Evolutionary conservation across 1,140 invertebrate species (phyloP).

Genomic region (Heliconius hewitsoni): DNA sequence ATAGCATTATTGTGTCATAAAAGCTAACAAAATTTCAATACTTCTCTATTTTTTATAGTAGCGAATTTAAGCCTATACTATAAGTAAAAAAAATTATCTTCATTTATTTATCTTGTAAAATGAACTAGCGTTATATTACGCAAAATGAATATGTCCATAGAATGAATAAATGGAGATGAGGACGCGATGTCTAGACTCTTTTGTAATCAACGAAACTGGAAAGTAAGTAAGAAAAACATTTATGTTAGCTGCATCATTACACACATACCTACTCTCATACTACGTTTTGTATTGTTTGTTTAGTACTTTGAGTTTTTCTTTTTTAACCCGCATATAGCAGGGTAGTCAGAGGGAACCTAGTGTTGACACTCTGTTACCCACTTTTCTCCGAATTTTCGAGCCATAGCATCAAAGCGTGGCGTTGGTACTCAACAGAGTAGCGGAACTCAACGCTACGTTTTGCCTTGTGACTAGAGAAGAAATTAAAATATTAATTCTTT

Average conservation of each 20-base stretch:
- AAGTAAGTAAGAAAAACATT: slow-evolving; percentile 22
- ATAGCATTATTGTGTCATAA: neutral
- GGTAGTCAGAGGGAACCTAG: no score
- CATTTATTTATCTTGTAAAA: neutral
- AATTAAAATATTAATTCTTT: no score
- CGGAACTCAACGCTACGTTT: no score
- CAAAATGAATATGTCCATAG: slow-evolving; percentile 15
- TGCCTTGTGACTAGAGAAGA: no score
- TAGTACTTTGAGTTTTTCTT: neutral
- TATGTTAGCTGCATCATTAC: slow-evolving; percentile 21
- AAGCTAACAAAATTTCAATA: neutral
- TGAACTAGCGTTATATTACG: neutral
- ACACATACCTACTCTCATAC: neutral
- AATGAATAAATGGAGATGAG: slow-evolving; percentile 21
- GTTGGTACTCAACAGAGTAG: no score
- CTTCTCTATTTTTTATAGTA: neutral
- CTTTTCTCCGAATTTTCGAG: no score
- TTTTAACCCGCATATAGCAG: no score
- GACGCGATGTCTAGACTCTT: slow-evolving; percentile 19
- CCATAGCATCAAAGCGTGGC: no score
- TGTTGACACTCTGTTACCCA: no score
- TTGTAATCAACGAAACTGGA: slow-evolving; percentile 19
- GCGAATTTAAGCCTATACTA: neutral
- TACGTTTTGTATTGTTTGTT: neutral
- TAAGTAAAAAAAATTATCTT: neutral